These are phyloP conservation scores for Papilio machaon DNA, from an alignment of 1,140 invertebrate genomes.

Conservation along the genomic window DNA sequence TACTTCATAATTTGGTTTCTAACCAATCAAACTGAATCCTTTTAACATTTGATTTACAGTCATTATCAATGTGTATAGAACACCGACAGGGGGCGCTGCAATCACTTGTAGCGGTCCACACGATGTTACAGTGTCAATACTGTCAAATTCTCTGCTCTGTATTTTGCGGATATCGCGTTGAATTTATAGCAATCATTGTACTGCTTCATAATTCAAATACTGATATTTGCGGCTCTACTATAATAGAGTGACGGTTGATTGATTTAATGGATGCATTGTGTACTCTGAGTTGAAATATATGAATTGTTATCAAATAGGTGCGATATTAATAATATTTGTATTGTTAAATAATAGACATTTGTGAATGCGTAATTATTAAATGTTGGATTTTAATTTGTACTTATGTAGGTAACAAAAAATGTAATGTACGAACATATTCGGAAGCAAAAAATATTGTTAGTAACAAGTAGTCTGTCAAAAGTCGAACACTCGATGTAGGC, in stretches of 20 bases:
- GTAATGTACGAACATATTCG: no score
- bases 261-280: not conserved
- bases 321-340: no score
- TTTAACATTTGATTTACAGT: no score
- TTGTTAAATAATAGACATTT: no score
- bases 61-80: not conserved
- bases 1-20: no score
- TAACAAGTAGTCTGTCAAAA: not conserved
- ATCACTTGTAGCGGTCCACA: not conserved
- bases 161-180: not conserved
- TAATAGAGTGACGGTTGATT: not conserved
- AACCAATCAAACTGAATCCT: no score
- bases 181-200: not conserved
- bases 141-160: not conserved
- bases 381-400: no score
- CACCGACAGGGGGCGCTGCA: not conserved
- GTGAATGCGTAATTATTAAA: no score
- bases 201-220: not conserved
- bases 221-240: not conserved
- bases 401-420: no score
- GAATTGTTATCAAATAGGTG: not conserved
- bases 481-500: constrained; percentile 20
- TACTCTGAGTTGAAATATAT: not conserved
- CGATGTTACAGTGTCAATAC: not conserved
- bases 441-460: not conserved